A percentile compares a stretch with the other conserved stretches of the same genome.
phyloP scores from a whole-genome alignment of 1,140 invertebrate genomes.

The Heliconius hewitsoni region DNA sequence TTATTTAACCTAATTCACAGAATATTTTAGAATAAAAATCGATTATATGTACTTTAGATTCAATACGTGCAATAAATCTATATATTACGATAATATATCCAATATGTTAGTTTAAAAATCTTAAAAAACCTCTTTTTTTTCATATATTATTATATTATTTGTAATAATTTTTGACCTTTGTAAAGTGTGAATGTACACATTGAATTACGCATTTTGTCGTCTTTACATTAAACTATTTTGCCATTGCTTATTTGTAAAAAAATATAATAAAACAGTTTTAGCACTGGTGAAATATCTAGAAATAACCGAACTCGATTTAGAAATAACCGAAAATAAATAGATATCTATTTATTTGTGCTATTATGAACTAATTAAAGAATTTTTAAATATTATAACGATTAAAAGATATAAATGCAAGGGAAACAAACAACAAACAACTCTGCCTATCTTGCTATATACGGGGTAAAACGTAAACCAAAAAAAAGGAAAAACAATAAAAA shows the following conservation, averaged over 20 bases:
- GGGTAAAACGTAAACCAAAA: too few species aligned
- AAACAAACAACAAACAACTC: not conserved
- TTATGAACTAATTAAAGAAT: not conserved
- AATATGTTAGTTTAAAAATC: conserved; percentile 29
- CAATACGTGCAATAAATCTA: conserved; percentile 8
- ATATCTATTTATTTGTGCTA: not conserved
- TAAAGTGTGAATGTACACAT: conserved; percentile 25
- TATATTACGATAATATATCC: conserved; percentile 12
- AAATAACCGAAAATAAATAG: too few species aligned
- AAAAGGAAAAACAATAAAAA: too few species aligned
- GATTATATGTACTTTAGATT: not conserved
- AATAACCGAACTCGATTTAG: too few species aligned
- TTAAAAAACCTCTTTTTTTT: conserved; percentile 16
- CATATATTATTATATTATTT: conserved; percentile 27
- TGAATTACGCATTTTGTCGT: conserved; percentile 39
- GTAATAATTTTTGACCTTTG: conserved; percentile 41
- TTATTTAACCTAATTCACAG: not conserved
- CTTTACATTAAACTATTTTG: not conserved
- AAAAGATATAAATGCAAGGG: not conserved
- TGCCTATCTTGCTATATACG: too few species aligned
- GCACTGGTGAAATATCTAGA: too few species aligned
- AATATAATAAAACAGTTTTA: too few species aligned
- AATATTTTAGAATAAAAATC: conserved; percentile 4
- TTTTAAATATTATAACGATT: too few species aligned
- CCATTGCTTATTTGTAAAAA: not conserved